Conservation (phyloP, 2,888 invertebrate genomes). For the Ypsolopha sequella region DNA sequence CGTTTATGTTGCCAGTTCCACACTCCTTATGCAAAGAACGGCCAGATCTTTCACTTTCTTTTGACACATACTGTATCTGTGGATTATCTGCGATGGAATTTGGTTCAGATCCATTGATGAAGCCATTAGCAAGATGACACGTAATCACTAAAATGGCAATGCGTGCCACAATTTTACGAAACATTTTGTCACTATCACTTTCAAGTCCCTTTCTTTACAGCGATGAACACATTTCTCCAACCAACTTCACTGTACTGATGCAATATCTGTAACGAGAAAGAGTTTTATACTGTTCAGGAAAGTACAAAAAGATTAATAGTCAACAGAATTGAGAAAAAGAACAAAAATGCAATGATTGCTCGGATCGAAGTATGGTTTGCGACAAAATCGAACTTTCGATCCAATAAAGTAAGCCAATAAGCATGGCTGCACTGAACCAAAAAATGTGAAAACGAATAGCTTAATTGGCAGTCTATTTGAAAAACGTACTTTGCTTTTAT, state of each 20-base stretch:
- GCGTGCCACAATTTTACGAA: constrained; percentile 25
- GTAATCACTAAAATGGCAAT: constrained; percentile 27
- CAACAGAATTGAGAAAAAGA: constrained; percentile 4
- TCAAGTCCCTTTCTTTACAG: constrained; percentile 10
- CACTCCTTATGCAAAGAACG: constrained; percentile 53
- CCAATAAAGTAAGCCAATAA: not conserved
- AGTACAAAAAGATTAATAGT: constrained; percentile 30
- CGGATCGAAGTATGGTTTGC: constrained; percentile 30
- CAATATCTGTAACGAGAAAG: constrained; percentile 25
- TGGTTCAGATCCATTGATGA: constrained; percentile 36
- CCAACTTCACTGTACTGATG: constrained; percentile 37
- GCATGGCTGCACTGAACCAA: not conserved
- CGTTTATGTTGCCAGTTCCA: constrained; percentile 53
- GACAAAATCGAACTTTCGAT: constrained; percentile 36
- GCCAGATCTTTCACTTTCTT: constrained; percentile 37
- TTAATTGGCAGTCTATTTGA: not conserved
- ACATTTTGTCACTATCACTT: constrained; percentile 42
- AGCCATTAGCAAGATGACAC: constrained; percentile 26
- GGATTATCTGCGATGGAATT: constrained; percentile 23
- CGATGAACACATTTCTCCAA: constrained; percentile 34
- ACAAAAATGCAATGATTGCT: not conserved
- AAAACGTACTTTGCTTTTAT: not conserved
- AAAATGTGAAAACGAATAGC: not conserved
- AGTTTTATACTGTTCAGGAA: constrained; percentile 46
- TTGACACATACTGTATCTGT: constrained; percentile 16